Percentiles rank a stretch among this genome's conserved stretches.
Conservation (phyloP, 1,140 invertebrate species). For the Pseudomyrmex sp. region DNA sequence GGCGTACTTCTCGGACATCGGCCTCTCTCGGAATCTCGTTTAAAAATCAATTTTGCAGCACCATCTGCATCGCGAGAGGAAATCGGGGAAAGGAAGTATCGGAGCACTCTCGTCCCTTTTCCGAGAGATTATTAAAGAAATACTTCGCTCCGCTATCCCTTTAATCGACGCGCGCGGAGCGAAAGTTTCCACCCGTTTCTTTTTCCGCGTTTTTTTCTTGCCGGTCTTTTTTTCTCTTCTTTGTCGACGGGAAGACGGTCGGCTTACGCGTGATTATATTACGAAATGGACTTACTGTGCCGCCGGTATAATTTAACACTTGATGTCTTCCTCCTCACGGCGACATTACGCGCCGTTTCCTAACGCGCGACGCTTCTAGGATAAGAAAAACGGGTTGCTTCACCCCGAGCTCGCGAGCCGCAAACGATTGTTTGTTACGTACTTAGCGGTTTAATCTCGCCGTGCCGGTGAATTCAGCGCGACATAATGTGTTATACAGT, state of each 20-base stretch:
- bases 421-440: conserved; percentile 52
- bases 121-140: conserved; percentile 59
- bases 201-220: conserved; percentile 21
- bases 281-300: conserved; percentile 26
- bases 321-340: neutral
- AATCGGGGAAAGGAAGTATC: neutral
- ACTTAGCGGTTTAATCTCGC: conserved; percentile 53
- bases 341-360: conserved; percentile 11
- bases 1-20: conserved; percentile 32
- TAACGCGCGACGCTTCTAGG: neutral
- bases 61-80: conserved; percentile 32
- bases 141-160: conserved; percentile 51
- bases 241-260: neutral
- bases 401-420: conserved; percentile 1
- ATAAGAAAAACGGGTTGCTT: conserved; percentile 38
- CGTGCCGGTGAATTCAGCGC: conserved; percentile 14
- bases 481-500: conserved; percentile 9
- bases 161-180: conserved; percentile 36
- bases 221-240: neutral
- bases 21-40: conserved; percentile 55
- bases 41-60: conserved; percentile 67
- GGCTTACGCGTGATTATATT: conserved; percentile 48
- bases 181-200: conserved; percentile 14
- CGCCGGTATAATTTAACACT: conserved; percentile 51
- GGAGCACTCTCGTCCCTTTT: conserved; percentile 11